A percentile compares a stretch with the other conserved stretches of the same genome.
Conservation (phyloP, 2,113 vertebrate species). For the Panthera leo region DNA sequence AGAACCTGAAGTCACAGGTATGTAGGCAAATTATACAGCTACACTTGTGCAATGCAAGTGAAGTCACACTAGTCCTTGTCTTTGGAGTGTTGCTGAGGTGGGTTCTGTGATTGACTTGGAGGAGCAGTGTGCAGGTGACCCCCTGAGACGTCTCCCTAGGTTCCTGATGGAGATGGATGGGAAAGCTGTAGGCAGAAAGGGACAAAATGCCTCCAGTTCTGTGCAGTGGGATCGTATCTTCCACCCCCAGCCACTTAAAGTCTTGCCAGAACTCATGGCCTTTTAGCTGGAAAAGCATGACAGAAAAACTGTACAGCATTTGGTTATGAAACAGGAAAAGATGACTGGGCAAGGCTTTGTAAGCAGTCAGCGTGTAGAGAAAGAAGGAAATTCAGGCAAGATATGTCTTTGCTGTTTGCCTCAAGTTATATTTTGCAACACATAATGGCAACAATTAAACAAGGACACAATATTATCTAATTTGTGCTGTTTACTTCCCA, state of each 20-base stretch:
- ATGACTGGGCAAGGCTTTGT: background rate
- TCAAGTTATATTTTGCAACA: slow-evolving; percentile 58
- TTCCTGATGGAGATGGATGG: background rate
- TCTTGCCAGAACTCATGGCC: background rate
- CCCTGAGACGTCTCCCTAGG: background rate
- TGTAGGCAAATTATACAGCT: background rate
- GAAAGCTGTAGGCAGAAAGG: background rate
- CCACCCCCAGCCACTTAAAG: background rate
- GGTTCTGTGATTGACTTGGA: background rate
- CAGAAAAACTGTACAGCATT: background rate
- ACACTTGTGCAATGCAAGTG: background rate
- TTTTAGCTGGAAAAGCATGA: background rate
- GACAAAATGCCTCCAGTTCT: background rate
- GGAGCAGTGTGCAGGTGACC: background rate
- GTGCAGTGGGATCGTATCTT: background rate
- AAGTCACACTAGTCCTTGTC: background rate
- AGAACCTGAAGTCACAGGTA: background rate
- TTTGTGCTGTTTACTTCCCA: slow-evolving; percentile 31
- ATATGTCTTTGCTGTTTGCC: background rate
- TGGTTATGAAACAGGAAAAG: background rate
- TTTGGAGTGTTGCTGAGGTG: background rate
- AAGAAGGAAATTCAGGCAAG: slow-evolving; percentile 26
- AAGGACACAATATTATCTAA: slow-evolving; percentile 34
- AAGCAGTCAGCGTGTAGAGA: background rate
- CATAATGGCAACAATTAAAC: slow-evolving; percentile 45